A percentile compares a stretch with the other conserved stretches of the same genome.
phyloP scores from a whole-genome alignment of 2,797 vertebrate species.

The Pseudocheirus occidentalis region DNA sequence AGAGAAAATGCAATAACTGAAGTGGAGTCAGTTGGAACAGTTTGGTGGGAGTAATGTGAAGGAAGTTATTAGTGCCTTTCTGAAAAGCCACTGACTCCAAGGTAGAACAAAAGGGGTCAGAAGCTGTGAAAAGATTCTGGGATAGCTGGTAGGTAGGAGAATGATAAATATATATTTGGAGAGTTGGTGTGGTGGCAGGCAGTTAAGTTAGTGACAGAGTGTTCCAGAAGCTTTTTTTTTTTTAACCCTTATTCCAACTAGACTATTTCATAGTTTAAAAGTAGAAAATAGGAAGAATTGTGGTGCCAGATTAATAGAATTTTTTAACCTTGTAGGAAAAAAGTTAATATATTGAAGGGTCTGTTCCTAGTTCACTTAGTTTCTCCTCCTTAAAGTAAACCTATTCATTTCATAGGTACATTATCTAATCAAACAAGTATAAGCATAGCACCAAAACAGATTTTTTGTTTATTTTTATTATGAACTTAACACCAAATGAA shows the following conservation, averaged over 20 bases:
- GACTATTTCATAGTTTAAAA: background rate
- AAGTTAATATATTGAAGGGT: background rate
- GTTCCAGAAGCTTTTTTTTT: background rate
- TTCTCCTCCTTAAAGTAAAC: background rate
- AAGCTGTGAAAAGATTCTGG: background rate
- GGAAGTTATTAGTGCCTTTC: background rate
- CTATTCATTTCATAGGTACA: background rate
- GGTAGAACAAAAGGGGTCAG: background rate
- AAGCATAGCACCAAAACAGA: background rate
- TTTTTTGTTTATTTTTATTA: background rate
- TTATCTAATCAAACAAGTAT: background rate
- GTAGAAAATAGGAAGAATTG: background rate
- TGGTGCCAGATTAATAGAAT: background rate
- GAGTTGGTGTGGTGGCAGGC: background rate
- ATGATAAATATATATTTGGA: background rate
- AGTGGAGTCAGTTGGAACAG: background rate
- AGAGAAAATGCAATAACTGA: background rate
- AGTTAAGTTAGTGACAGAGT: background rate
- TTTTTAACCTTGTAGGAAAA: background rate
- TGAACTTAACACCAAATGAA: background rate
- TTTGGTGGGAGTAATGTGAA: background rate
- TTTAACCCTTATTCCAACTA: background rate
- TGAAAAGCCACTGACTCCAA: background rate
- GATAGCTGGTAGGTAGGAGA: background rate
- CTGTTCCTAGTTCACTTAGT: background rate